A percentile compares a stretch with the other conserved stretches of the same genome.
Evolutionary conservation across 2,888 invertebrate genomes (phyloP).

Genomic region (Pterostichus niger): DNA sequence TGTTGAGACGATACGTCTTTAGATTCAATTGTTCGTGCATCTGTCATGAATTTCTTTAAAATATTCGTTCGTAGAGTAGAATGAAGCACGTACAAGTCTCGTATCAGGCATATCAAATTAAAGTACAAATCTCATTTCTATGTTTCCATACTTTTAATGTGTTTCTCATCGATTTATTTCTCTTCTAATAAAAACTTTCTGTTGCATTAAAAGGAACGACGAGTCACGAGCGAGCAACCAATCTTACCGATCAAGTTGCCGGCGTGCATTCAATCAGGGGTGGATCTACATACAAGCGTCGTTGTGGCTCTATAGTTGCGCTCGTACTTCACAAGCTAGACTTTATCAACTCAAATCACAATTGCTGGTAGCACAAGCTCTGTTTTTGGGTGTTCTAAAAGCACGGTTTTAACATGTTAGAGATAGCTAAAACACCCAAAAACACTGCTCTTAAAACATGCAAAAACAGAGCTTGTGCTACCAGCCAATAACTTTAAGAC

Average conservation of each 20-base stretch:
- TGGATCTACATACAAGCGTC: too few species aligned
- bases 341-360: too few species aligned
- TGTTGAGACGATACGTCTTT: neutral
- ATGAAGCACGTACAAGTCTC: neutral
- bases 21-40: conserved; percentile 1
- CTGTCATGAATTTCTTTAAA: conserved; percentile 9
- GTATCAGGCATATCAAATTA: conserved; percentile 51
- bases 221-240: neutral
- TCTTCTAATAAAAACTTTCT: conserved; percentile 55
- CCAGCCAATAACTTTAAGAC: too few species aligned
- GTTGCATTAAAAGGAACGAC: neutral
- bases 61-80: neutral
- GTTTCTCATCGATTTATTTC: conserved; percentile 56
- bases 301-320: too few species aligned
- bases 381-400: too few species aligned
- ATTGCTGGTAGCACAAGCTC: too few species aligned
- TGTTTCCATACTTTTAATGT: conserved; percentile 64
- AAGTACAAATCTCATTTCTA: conserved; percentile 58
- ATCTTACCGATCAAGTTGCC: neutral
- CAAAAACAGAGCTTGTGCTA: too few species aligned
- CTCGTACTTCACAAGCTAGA: too few species aligned
- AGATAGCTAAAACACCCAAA: too few species aligned
- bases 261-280: too few species aligned
- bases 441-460: too few species aligned
- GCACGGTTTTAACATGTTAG: too few species aligned